Evolutionary conservation across 2,797 vertebrate genomes (phyloP).

Genomic region (Gallinago nigripennis): DNA sequence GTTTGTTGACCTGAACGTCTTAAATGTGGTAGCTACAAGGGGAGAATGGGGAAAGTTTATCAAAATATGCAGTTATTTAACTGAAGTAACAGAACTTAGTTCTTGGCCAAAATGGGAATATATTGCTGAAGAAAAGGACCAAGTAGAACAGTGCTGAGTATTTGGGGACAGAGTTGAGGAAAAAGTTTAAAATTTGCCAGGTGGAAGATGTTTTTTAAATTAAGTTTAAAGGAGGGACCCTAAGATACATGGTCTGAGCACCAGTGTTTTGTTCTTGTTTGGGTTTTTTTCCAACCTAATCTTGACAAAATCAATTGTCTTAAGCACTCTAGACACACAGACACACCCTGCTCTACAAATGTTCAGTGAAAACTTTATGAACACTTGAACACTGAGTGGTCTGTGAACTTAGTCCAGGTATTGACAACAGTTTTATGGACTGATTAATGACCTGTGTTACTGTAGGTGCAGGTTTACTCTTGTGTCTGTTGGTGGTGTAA

Average conservation of each 20-base stretch:
- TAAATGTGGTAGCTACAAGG: background rate
- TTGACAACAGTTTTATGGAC: conserved; percentile 8
- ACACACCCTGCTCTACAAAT: background rate
- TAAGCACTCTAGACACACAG: background rate
- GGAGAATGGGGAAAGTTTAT: background rate
- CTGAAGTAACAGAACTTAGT: background rate
- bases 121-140: background rate
- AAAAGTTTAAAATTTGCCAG: background rate
- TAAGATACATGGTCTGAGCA: background rate
- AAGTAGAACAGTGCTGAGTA: background rate
- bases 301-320: background rate
- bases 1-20: background rate
- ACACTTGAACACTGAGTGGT: background rate
- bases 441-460: conserved; percentile 23
- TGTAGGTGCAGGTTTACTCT: conserved; percentile 19
- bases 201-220: background rate
- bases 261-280: background rate
- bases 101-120: background rate
- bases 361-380: background rate
- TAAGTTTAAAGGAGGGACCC: background rate
- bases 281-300: background rate
- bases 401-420: background rate
- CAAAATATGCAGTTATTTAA: background rate
- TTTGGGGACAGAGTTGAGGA: background rate
- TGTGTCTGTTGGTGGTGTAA: background rate